Base-by-base conservation (phyloP, 2,113 vertebrate genomes). In the Myrmecobius fasciatus region DNA sequence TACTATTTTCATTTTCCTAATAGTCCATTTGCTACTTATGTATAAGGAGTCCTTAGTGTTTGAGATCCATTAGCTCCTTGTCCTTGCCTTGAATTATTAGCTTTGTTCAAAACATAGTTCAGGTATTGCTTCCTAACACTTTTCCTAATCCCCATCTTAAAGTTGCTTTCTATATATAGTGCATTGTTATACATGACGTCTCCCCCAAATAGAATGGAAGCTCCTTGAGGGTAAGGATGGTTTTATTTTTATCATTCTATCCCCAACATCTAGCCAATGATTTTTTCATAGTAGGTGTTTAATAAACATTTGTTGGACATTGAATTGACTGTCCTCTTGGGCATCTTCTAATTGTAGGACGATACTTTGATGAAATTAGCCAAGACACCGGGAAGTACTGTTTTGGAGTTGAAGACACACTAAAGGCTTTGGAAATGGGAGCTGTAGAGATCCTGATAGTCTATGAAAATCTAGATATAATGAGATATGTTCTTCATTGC, bases 361-460 rank as follows among this genome's bases (percentile, higher is more conserved):
- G 99, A 98, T 99, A 99, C 98, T 99, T 99, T 17, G 99, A 99
- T 89, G 99, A 99, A 98, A 99, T 99, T 98, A 99, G 99, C 95
- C 99, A 99, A 98, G 99, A 99, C 98, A 99, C 99, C 0, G 99
- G 99, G 92, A 99, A 99, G 97, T 99, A 99, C 98, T 99, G 99
- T 98, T 99, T 99, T 93, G 99, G 99, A 12, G 99, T 99, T 96
- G 99, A 99, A 98, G 99, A 99, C 98, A 99, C 99, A 96, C 99
- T 99, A 97, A 99, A 99, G 98, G 99, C 99, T 97, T 98, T 99
- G 98, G 99, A 99, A 98, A 99, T 99, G 99, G 99, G 99, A 98
- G 99, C 99, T 48, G 99, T 99, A 98, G 99, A 99, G 98, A 99
- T 99, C 97, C 99, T 99, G 98, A 99, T 99, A 98, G 99, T 99